A percentile compares a stretch with the other conserved stretches of the same genome.
Evolutionary conservation across 2,888 invertebrate genomes (phyloP).

Genomic region (Thera obeliscata): DNA sequence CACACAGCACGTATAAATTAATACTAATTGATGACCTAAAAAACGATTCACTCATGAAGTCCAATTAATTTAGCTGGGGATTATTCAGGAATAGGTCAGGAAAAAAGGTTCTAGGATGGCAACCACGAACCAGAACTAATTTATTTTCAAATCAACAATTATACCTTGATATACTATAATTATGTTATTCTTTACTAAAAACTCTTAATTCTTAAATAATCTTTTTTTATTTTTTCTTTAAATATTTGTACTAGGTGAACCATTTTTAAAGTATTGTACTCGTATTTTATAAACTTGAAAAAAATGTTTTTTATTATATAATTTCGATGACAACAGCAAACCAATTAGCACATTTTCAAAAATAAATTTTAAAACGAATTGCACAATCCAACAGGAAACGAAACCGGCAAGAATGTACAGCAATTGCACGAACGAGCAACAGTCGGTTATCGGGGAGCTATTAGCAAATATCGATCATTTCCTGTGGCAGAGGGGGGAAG

Average conservation of each 20-base stretch:
- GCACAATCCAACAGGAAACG: slow-evolving; percentile 30
- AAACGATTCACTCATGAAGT: slow-evolving; percentile 20
- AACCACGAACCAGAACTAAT: too few relatives aligned
- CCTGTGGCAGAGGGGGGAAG: slow-evolving; percentile 49
- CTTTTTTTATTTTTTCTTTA: not conserved
- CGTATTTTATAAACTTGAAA: too few relatives aligned
- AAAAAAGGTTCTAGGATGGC: too few relatives aligned
- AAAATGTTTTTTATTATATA: not conserved
- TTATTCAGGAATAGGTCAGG: slow-evolving; percentile 2
- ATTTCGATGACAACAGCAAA: not conserved
- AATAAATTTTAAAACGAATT: slow-evolving; percentile 2
- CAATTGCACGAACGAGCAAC: slow-evolving; percentile 42
- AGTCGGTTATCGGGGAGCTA: slow-evolving; percentile 56
- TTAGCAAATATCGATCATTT: slow-evolving; percentile 67
- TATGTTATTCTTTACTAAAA: not conserved
- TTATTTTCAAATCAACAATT: too few relatives aligned
- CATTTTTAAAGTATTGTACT: too few relatives aligned
- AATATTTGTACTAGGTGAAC: not conserved
- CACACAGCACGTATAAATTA: slow-evolving; percentile 31
- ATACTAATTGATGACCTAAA: slow-evolving; percentile 38
- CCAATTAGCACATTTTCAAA: not conserved
- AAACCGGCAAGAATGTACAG: slow-evolving; percentile 28
- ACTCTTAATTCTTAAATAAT: not conserved
- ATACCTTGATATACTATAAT: too few relatives aligned
- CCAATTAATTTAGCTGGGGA: slow-evolving; percentile 11